Base-by-base conservation (phyloP, 1,140 invertebrate species). In the Drosophila nigrodunni region DNA sequence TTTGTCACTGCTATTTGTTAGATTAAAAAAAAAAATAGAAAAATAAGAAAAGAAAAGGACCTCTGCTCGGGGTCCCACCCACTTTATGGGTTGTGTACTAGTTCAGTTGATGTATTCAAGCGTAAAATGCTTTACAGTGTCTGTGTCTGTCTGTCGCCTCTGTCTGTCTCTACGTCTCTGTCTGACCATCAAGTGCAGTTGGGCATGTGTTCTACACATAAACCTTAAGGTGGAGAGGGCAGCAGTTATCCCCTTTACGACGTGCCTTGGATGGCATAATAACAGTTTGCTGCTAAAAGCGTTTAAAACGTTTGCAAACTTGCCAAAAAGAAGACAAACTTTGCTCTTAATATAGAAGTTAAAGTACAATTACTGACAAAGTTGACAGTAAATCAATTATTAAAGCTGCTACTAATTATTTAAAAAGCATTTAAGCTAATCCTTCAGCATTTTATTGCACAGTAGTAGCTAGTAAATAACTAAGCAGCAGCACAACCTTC, bases 111-210 rank as follows among this genome's bases (percentile, higher is more conserved):
- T 78, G 80, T 85, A 89, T 88, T 89, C 77, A 88, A 80, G 85
- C 80, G 80, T 88, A 57, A 89, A 88, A 85, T 89, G 71, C 78
- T 83, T 75, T 78, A 80, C 75, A 78, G 74, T 74, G 78, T 82
- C 80, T 85, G 78, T 65, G 67, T 69, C 18, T 21, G 18, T 21
- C 74, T 54, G 21, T 54, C 49, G 5, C 47, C 9, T 6, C 6
- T 10, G 61, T 65, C 54, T 58, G 50, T 72, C 25, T 30, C 25
- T 30, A 2, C 25, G 25, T 30, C 25, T 30, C 25, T 30, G 25
- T 30, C 25, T 30, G 37, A 35, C 72, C 54, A 74, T 69, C 57
- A 58, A 69, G 72, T 74, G 72, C 72, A 74, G 57, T 74, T 55
- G 66, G 66, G 72, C 66, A 74, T 74, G 72, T 74, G 50, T 50